These are phyloP conservation scores for Pelecanus crispus DNA, from an alignment of 2,113 vertebrate genomes.

Conservation along the genomic window DNA sequence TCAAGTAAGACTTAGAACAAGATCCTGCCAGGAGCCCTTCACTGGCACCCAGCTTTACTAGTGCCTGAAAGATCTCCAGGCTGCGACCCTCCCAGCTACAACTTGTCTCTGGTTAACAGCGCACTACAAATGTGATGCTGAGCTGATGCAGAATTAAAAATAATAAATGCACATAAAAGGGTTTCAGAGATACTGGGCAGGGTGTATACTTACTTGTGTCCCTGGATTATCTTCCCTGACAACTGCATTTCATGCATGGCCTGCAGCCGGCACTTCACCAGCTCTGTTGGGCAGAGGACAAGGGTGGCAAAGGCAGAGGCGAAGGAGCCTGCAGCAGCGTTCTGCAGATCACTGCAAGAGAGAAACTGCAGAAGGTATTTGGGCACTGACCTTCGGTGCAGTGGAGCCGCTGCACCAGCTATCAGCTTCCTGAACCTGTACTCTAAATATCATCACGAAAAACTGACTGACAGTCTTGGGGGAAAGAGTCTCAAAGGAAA, in stretches of 20 bases:
- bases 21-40: background rate
- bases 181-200: background rate
- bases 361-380: background rate
- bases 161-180: background rate
- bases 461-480: background rate
- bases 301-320: slow-evolving; percentile 91
- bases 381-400: background rate
- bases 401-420: background rate
- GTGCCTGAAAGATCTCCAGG: background rate
- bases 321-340: slow-evolving; percentile 88
- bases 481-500: background rate
- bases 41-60: background rate
- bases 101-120: background rate
- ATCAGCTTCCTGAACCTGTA: background rate
- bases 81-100: background rate
- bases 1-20: background rate
- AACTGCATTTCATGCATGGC: slow-evolving; percentile 92
- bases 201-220: slow-evolving; percentile 81
- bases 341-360: slow-evolving; percentile 85
- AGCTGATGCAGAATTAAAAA: background rate
- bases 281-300: slow-evolving; percentile 92
- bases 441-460: background rate
- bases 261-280: slow-evolving; percentile 96
- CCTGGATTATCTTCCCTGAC: slow-evolving; percentile 81
- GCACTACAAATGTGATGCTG: background rate